Conservation (phyloP, 1,140 invertebrate genomes). For the Cryptotermes secundus region DNA sequence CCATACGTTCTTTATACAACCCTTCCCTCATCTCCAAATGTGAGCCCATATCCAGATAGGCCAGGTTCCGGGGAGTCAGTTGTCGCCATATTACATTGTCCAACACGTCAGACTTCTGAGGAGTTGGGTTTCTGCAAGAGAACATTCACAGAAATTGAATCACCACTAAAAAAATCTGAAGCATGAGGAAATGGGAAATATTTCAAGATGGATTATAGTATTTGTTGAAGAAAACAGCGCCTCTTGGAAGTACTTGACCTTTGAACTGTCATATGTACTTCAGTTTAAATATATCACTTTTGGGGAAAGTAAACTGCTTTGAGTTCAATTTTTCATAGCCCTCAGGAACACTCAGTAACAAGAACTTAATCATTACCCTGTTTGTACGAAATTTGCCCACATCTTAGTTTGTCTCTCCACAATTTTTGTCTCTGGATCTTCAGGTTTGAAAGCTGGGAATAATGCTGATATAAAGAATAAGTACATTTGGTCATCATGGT, state of each 20-base stretch:
- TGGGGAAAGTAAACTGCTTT: background rate
- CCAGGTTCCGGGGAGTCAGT: background rate
- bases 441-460: conserved; percentile 49
- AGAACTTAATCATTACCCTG: conserved; percentile 45
- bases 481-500: conserved; percentile 64
- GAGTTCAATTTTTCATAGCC: too few relatives aligned
- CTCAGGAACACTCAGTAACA: background rate
- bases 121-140: background rate
- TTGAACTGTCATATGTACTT: background rate
- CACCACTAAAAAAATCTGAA: too few relatives aligned
- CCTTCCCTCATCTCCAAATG: background rate
- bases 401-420: conserved; percentile 53
- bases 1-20: background rate
- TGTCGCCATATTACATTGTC: background rate
- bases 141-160: too few relatives aligned
- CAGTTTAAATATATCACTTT: background rate
- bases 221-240: too few relatives aligned
- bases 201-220: too few relatives aligned
- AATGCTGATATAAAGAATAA: conserved; percentile 52
- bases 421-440: conserved; percentile 52
- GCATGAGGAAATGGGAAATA: too few relatives aligned
- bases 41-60: background rate
- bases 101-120: background rate
- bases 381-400: conserved; percentile 54
- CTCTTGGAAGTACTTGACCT: too few relatives aligned